Conservation (phyloP, 1,140 invertebrate genomes). For the Hypsibius dujardini region DNA sequence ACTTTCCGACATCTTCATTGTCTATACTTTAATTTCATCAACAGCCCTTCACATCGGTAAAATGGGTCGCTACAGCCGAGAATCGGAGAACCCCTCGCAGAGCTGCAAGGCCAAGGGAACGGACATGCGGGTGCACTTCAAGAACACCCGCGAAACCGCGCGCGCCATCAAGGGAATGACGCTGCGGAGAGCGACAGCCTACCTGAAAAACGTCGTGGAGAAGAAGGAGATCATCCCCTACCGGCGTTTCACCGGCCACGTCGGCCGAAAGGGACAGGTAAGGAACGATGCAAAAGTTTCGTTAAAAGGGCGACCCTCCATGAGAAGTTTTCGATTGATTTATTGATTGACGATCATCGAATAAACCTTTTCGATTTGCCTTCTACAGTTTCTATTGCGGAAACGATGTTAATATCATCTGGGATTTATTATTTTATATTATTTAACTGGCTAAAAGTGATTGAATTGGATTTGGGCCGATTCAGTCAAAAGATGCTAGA, state of each 20-base stretch:
- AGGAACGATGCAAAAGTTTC: slow-evolving; percentile 9
- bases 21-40: no score
- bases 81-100: slow-evolving; percentile 84
- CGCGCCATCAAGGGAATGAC: slow-evolving; percentile 88
- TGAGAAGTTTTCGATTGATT: no score
- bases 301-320: no score
- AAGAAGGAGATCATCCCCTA: slow-evolving; percentile 98
- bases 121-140: slow-evolving; percentile 94
- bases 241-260: slow-evolving; percentile 86
- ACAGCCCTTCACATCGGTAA: slow-evolving; percentile 25
- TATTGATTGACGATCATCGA: no score
- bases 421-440: no score
- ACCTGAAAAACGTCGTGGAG: slow-evolving; percentile 85
- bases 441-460: no score
- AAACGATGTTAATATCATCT: no score
- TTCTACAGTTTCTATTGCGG: no score
- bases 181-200: slow-evolving; percentile 74
- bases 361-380: no score
- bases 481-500: no score
- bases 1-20: no score
- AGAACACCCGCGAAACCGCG: slow-evolving; percentile 97
- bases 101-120: slow-evolving; percentile 92
- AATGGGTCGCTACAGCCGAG: slow-evolving; percentile 88
- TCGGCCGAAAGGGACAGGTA: slow-evolving; percentile 83
- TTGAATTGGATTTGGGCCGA: no score